A percentile compares a stretch with the other conserved stretches of the same genome.
Evolutionary conservation across 2,113 vertebrate genomes (phyloP).

Genomic region (Boulengeromyrus knoepffleri): DNA sequence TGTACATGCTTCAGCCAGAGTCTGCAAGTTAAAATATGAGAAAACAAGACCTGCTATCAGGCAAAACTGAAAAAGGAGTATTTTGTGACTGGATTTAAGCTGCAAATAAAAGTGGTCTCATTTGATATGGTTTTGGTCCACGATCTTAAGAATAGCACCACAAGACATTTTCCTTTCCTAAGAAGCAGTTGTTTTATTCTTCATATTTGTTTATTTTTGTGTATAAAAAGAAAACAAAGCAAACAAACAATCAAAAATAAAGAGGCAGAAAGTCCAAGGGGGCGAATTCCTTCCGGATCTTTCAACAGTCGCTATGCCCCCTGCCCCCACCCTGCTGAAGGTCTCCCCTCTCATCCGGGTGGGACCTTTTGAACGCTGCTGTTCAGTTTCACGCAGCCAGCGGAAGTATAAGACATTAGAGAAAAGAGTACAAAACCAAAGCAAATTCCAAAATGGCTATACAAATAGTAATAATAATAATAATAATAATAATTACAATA

Average conservation of each 20-base stretch:
- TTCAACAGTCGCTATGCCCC: neutral
- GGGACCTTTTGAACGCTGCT: neutral
- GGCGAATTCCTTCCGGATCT: neutral
- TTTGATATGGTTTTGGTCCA: neutral
- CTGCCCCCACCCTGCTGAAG: neutral
- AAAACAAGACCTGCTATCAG: neutral
- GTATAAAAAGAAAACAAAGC: constrained; percentile 1
- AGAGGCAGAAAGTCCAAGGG: neutral
- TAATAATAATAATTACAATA: neutral
- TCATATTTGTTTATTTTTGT: constrained; percentile 8
- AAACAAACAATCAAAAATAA: neutral
- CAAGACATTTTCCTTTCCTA: neutral
- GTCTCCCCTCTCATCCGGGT: neutral
- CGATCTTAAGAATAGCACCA: neutral
- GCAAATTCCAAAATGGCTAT: neutral
- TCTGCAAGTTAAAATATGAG: neutral
- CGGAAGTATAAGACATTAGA: neutral
- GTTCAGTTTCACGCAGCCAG: neutral
- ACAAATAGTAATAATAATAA: neutral
- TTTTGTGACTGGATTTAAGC: neutral
- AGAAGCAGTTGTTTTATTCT: neutral
- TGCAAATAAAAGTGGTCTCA: neutral
- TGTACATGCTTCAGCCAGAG: neutral
- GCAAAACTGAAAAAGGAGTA: neutral
- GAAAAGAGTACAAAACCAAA: constrained; percentile 7